A percentile compares a stretch with the other conserved stretches of the same genome.
Conservation (phyloP, 2,888 invertebrate species). For the Stictocephala bisonia region DNA sequence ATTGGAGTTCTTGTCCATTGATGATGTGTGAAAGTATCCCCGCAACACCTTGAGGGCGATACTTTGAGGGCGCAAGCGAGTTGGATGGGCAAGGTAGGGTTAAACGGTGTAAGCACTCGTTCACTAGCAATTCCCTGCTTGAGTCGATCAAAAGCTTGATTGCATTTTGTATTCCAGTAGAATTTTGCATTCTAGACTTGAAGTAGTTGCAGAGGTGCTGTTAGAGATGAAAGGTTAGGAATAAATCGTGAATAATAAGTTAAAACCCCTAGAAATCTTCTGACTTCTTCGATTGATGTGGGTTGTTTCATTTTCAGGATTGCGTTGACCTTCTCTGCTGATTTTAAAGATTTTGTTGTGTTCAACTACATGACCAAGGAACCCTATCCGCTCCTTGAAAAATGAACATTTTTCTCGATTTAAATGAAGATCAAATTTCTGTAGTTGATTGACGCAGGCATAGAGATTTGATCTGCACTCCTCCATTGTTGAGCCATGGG, state of each 20-base stretch:
- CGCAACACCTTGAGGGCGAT: no score
- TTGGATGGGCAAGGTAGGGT: not conserved
- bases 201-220: conserved; percentile 13
- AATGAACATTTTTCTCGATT: no score
- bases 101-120: not conserved
- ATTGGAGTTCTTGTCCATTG: no score
- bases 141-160: not conserved
- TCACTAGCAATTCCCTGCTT: not conserved
- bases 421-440: no score
- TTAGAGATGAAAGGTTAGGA: not conserved
- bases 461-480: no score
- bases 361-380: conserved; percentile 20
- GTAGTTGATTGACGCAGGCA: no score
- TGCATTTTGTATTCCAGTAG: not conserved
- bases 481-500: no score
- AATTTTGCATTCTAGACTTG: conserved; percentile 3
- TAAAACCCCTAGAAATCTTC: conserved; percentile 16
- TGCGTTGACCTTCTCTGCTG: conserved; percentile 8
- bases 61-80: no score
- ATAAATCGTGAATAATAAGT: conserved; percentile 17
- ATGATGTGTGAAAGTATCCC: no score
- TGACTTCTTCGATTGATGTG: conserved; percentile 16
- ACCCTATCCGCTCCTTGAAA: no score
- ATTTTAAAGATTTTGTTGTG: conserved; percentile 17
- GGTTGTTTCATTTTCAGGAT: conserved; percentile 13